These are phyloP conservation scores for Stenopsyche tienmushanensis DNA, from an alignment of 1,140 invertebrate species.

Conservation along the genomic window DNA sequence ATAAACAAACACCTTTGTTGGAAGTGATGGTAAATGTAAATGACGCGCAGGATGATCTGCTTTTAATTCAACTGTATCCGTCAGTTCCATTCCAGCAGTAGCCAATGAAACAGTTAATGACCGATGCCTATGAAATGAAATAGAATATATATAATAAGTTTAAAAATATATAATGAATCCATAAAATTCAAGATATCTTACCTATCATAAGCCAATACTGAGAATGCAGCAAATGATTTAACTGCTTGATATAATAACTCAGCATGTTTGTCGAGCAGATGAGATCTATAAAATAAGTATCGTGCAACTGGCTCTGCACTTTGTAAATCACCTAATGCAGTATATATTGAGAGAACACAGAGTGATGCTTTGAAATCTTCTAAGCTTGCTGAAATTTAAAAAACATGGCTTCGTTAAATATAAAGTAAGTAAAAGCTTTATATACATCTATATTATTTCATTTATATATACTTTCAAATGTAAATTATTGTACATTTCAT, in stretches of 20 bases:
- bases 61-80: conserved; percentile 62
- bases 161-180: not conserved
- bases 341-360: conserved; percentile 51
- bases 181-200: conserved; percentile 32
- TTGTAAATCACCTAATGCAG: conserved; percentile 56
- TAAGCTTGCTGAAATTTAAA: conserved; percentile 46
- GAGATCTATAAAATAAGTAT: conserved; percentile 64
- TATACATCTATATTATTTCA: too few relatives aligned
- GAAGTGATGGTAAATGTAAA: conserved; percentile 60
- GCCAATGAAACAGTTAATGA: conserved; percentile 63
- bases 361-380: conserved; percentile 56
- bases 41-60: conserved; percentile 55
- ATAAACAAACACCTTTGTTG: conserved; percentile 67
- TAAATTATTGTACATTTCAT: too few relatives aligned
- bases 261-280: conserved; percentile 60
- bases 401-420: conserved; percentile 13
- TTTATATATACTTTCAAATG: too few relatives aligned
- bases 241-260: conserved; percentile 61
- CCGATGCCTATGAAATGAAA: conserved; percentile 51
- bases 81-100: conserved; percentile 66
- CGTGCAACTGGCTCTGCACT: conserved; percentile 62
- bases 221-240: conserved; percentile 59
- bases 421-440: too few relatives aligned
- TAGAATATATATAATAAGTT: conserved; percentile 2
- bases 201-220: conserved; percentile 58